Conservation (phyloP, 2,113 vertebrate genomes). For the Passer domesticus region DNA sequence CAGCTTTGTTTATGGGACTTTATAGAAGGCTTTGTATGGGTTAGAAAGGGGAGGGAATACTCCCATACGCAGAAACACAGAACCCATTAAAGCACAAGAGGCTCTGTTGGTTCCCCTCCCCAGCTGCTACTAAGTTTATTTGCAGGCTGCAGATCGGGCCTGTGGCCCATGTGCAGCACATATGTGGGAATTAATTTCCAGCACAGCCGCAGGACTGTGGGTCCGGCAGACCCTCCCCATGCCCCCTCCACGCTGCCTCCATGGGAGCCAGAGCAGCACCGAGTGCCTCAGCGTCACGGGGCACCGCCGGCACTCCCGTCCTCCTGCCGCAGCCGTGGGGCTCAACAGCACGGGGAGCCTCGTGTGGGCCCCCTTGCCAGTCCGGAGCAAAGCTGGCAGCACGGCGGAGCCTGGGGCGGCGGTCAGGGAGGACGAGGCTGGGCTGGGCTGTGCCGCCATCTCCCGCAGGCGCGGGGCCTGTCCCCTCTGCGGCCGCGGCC, state of each 20-base stretch:
- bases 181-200: constrained; percentile 29
- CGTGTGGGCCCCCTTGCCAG: neutral
- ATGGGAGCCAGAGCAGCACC: neutral
- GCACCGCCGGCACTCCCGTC: fast-evolving
- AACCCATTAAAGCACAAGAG: neutral
- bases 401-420: fast-evolving
- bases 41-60: neutral
- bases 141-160: neutral
- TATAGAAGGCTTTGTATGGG: neutral
- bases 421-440: neutral
- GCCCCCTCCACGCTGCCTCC: neutral
- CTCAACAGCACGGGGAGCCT: neutral
- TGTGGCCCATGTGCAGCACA: constrained; percentile 16
- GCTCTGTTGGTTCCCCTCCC: neutral
- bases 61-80: neutral
- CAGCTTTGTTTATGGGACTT: constrained; percentile 11
- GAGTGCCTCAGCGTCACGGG: fast-evolving
- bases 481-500: neutral
- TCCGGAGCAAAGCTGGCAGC: neutral
- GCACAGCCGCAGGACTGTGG: neutral
- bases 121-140: constrained; percentile 28
- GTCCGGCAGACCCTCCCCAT: neutral
- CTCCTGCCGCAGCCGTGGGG: fast-evolving
- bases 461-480: neutral
- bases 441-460: neutral